Conservation (phyloP, 2,113 vertebrate genomes). For the Dromiciops gliroides region DNA sequence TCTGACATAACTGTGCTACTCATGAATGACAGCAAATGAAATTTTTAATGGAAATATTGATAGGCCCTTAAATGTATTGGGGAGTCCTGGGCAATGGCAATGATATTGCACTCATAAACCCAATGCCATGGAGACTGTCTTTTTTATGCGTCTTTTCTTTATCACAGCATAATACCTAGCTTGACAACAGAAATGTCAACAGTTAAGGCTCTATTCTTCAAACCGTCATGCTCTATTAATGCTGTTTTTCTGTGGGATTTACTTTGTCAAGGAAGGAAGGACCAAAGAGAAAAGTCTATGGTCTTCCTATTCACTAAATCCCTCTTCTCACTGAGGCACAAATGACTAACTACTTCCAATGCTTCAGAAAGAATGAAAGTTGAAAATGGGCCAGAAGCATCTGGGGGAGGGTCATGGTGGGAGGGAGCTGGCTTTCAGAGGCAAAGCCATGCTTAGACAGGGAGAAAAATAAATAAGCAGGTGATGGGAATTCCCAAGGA, state of each 20-base stretch:
- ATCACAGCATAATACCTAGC: slow-evolving; percentile 78
- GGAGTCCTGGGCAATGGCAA: slow-evolving; percentile 75
- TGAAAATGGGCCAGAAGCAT: slow-evolving; percentile 75
- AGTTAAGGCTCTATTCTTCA: slow-evolving; percentile 83
- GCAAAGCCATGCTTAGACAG: slow-evolving; percentile 62
- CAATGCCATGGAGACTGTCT: slow-evolving; percentile 76
- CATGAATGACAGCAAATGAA: slow-evolving; percentile 76
- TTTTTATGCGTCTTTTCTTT: slow-evolving; percentile 82
- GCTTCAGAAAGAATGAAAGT: slow-evolving; percentile 73
- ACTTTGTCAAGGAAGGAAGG: slow-evolving; percentile 82
- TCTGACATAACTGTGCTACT: slow-evolving; percentile 76
- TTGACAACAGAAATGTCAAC: slow-evolving; percentile 85
- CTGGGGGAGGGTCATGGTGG: slow-evolving; percentile 15
- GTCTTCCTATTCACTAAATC: slow-evolving; percentile 83
- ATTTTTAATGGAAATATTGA: slow-evolving; percentile 78
- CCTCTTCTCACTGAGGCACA: slow-evolving; percentile 81
- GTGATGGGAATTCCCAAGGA: slow-evolving; percentile 39
- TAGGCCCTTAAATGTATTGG: slow-evolving; percentile 73
- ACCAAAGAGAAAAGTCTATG: slow-evolving; percentile 81
- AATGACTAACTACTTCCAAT: slow-evolving; percentile 80
- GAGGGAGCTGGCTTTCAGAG: slow-evolving; percentile 50
- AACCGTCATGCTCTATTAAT: slow-evolving; percentile 83
- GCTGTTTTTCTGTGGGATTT: slow-evolving; percentile 84
- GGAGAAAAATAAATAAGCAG: slow-evolving; percentile 56
- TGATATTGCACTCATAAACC: slow-evolving; percentile 80